Base-by-base conservation (phyloP, 2,888 invertebrate genomes). In the Eristalis pertinax region DNA sequence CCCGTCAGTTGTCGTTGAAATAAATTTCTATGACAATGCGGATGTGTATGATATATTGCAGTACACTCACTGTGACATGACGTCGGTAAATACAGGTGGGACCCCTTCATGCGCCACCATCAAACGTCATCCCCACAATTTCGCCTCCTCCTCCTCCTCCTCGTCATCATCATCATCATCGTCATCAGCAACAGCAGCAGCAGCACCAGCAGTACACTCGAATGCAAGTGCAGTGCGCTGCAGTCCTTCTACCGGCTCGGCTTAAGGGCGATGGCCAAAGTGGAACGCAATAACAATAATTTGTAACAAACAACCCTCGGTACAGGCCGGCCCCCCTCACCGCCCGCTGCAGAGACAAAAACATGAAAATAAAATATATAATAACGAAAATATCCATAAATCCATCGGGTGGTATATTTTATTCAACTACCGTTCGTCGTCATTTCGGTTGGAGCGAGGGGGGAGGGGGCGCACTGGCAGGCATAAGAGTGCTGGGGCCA, bases 11-110 rank as follows among this genome's bases (percentile, higher is more conserved):
- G 60, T 35, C 79, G 58, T 84, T 83, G 79, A 87, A 73, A 87
- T 87, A 87, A 87, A 87, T 87, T 87, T 84, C 83, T 87, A 80
- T 87, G 87, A 87, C 87, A 87, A 84, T 83, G 87, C 87, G 87
- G 87, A 87, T 87, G 83, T 84, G 64, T 87, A 87, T 87, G 87
- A 87, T 87, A 83, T 80, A 87, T 87, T 87, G 22, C 72, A 62
- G 67, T 50, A 50, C 50, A 19, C 50, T 50, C 50, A 8, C 50
- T 19, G 50, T 50, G 50, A 50, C 50, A 50, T 50, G 50, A 50
- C 19, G 50, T 50, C 50, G 68, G 64, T 76, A 69, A 74, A 77
- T 68, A 77, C 75, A 79, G 85, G 77, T 85, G 77, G 69, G 8
- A 65, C 67, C 70, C 79, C 65, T 67, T 26, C 24, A 41, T 22